These are phyloP conservation scores for Lamellibrachia columna DNA, from an alignment of 2,888 invertebrate genomes.

Conservation along the genomic window DNA sequence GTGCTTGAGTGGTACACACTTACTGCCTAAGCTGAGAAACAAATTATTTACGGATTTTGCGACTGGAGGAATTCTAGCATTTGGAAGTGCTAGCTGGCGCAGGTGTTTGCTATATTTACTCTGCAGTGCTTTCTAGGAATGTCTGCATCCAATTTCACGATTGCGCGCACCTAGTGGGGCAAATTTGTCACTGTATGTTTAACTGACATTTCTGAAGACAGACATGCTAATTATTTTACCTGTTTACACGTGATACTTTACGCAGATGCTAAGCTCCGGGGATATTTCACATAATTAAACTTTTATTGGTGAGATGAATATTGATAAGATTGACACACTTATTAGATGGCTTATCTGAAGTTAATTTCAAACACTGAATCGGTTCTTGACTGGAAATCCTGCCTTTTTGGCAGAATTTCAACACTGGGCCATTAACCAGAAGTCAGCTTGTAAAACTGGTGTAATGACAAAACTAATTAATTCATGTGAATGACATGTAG, in stretches of 20 bases:
- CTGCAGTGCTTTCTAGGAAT: background rate
- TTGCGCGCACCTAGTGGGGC: background rate
- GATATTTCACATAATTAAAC: background rate
- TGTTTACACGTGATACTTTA: background rate
- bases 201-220: background rate
- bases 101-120: background rate
- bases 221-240: background rate
- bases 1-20: too few relatives aligned
- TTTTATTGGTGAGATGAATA: background rate
- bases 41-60: too few relatives aligned
- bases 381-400: background rate
- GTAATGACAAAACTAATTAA: background rate
- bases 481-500: background rate
- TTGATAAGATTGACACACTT: background rate
- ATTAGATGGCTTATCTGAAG: background rate
- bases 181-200: conserved; percentile 8
- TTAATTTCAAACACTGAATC: conserved; percentile 1
- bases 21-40: too few relatives aligned
- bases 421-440: background rate
- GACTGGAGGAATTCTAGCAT: too few relatives aligned
- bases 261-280: background rate
- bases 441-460: background rate
- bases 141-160: background rate
- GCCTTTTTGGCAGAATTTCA: conserved; percentile 3
- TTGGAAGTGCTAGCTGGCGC: too few relatives aligned